Base-by-base conservation (phyloP, 2,888 invertebrate species). In the Conus canariensis region DNA sequence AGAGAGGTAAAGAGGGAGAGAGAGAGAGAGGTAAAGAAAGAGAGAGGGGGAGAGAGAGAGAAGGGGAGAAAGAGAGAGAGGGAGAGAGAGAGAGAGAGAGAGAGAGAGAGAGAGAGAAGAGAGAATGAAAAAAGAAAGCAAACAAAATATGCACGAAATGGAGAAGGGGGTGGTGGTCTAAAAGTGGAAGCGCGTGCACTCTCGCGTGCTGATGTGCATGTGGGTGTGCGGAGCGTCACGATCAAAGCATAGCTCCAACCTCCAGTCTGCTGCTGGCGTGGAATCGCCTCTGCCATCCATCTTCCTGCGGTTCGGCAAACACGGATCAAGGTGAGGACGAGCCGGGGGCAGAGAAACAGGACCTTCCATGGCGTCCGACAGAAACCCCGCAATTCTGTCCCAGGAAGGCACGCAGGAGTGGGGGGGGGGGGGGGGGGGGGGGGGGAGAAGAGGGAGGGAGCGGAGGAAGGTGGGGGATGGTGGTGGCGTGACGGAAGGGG, bases 21-120 rank as follows among this genome's bases (percentile, higher is more conserved):
- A 74, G 74, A 74, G 74, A 74, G 74, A 74, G 74, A 25, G 74
- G 19, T 22, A 25, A n/a, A 74, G 74, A 74, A 25, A 25, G 74
- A 74, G 74, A 64, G 74, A 74, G 74, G 25, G 74, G 25, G 74
- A 74, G 74, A 74, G 74, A 74, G 74, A 74, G 74, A 74, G 74
- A 74, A 25, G 25, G 74, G 25, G 74, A n/a, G 74, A 74, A 25
- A 74, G 74, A 70, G 70, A 70, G 70, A 70, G 70, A 64, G 12
- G 6, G 64, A 64, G 12, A 64, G 64, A 64, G 12, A 64, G 64
- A 64, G 64, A 64, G 64, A 64, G 64, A 64, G 64, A 64, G 64
- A 64, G 64, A 64, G 5, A 64, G 16, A 64, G 64, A 74, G 74
- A 25, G n/a, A n/a, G n/a, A 74, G n/a, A 74, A 74, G 1, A 70